phyloP scores from a whole-genome alignment of 2,888 invertebrate genomes.

The Criorhina ranunculi region DNA sequence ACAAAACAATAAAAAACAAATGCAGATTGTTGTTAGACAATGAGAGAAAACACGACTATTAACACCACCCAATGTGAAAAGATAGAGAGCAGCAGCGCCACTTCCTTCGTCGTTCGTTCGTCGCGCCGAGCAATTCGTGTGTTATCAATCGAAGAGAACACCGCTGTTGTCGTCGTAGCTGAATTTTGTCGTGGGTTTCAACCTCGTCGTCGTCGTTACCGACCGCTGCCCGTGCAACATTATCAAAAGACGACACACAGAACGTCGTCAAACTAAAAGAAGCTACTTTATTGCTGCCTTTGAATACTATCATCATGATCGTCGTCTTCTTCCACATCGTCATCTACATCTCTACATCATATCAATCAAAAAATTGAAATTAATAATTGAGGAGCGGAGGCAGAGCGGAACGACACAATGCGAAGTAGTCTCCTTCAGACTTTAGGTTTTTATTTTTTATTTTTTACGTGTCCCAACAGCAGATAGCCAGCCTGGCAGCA shows the following conservation, averaged over 20 bases:
- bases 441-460: too few relatives aligned
- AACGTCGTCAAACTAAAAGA: constrained; percentile 67
- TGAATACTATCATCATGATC: constrained; percentile 68
- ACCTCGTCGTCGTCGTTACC: constrained; percentile 10
- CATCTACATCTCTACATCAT: constrained; percentile 69
- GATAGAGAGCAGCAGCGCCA: constrained; percentile 55
- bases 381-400: constrained; percentile 73
- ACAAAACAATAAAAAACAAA: constrained; percentile 40
- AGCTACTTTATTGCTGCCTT: constrained; percentile 72
- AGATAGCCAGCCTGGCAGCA: constrained; percentile 58
- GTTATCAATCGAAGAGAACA: constrained; percentile 73
- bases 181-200: constrained; percentile 32
- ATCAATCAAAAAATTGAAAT: constrained; percentile 76
- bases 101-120: constrained; percentile 68
- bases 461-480: constrained; percentile 49
- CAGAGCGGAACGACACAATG: constrained; percentile 63
- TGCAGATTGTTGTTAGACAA: constrained; percentile 46
- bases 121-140: constrained; percentile 68
- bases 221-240: constrained; percentile 42
- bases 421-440: constrained; percentile 74
- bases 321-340: constrained; percentile 42
- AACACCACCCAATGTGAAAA: constrained; percentile 63
- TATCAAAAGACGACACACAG: constrained; percentile 65
- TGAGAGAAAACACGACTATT: constrained; percentile 63
- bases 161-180: constrained; percentile 52